Conservation (phyloP, 2,797 vertebrate species). For the Lacerta bilineata region DNA sequence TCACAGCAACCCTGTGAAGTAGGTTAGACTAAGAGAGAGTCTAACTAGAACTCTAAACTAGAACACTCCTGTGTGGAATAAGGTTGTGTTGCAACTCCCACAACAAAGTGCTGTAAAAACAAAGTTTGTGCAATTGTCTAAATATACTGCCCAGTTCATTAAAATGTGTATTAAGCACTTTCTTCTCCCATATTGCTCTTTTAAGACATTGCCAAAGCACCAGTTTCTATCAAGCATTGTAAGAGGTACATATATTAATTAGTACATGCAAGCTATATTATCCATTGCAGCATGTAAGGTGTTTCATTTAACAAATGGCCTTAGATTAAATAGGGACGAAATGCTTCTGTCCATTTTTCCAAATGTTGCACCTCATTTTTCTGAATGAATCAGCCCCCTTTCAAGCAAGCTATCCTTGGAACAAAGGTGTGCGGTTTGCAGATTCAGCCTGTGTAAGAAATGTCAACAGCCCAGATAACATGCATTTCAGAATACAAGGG, state of each 20-base stretch:
- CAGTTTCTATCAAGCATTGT: background rate
- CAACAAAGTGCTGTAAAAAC: background rate
- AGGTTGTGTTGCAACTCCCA: background rate
- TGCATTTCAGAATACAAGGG: background rate
- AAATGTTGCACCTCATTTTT: background rate
- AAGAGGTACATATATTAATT: background rate
- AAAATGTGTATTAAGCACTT: background rate
- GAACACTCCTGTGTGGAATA: background rate
- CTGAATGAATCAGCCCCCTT: background rate
- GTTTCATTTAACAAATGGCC: background rate
- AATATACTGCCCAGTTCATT: slow-evolving; percentile 8
- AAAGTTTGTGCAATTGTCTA: slow-evolving; percentile 21
- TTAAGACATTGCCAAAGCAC: background rate
- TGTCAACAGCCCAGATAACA: background rate
- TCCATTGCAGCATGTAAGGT: background rate
- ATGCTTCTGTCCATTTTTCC: background rate
- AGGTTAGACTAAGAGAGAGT: too few species aligned
- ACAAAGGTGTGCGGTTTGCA: background rate
- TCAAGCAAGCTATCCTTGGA: background rate
- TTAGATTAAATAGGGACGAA: background rate
- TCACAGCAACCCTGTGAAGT: too few species aligned
- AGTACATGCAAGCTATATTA: background rate
- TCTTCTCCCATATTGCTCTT: background rate
- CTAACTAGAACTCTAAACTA: background rate
- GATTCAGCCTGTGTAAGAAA: too few species aligned